Evolutionary conservation across 1,140 invertebrate species (phyloP).

Genomic region (Batillaria attramentaria): DNA sequence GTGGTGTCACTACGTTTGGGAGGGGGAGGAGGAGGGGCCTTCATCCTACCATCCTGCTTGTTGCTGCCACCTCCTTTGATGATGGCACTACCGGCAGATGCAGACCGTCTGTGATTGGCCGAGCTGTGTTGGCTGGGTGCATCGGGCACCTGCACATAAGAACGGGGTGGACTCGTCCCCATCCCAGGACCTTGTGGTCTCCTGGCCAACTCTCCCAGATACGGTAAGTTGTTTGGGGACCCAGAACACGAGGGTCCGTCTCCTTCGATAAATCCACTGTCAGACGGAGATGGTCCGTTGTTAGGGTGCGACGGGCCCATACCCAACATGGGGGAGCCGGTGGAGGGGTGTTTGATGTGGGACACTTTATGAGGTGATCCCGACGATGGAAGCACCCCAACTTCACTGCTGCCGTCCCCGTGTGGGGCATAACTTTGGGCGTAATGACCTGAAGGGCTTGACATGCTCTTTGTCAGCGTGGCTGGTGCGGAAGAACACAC

Average conservation of each 20-base stretch:
- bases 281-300: conserved; percentile 37
- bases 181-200: conserved; percentile 27
- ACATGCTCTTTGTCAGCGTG: neutral
- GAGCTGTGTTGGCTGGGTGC: conserved; percentile 5
- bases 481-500: conserved; percentile 14
- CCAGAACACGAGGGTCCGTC: conserved; percentile 40
- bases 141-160: neutral
- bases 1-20: conserved; percentile 66
- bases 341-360: conserved; percentile 38
- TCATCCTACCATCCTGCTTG: conserved; percentile 35
- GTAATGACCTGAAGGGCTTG: neutral
- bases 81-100: conserved; percentile 38
- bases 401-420: too few relatives aligned
- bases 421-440: too few relatives aligned
- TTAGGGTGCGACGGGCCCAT: conserved; percentile 17
- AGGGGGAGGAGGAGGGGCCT: conserved; percentile 60
- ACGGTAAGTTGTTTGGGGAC: conserved; percentile 48
- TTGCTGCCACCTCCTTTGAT: conserved; percentile 34
- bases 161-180: conserved; percentile 19
- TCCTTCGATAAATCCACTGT: conserved; percentile 48
- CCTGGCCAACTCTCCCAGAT: conserved; percentile 43
- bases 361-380: conserved; percentile 40
- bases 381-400: too few relatives aligned
- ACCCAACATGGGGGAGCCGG: conserved; percentile 31
- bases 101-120: conserved; percentile 40